phyloP scores from a whole-genome alignment of 1,140 invertebrate genomes.

The Heterodera carotae region DNA sequence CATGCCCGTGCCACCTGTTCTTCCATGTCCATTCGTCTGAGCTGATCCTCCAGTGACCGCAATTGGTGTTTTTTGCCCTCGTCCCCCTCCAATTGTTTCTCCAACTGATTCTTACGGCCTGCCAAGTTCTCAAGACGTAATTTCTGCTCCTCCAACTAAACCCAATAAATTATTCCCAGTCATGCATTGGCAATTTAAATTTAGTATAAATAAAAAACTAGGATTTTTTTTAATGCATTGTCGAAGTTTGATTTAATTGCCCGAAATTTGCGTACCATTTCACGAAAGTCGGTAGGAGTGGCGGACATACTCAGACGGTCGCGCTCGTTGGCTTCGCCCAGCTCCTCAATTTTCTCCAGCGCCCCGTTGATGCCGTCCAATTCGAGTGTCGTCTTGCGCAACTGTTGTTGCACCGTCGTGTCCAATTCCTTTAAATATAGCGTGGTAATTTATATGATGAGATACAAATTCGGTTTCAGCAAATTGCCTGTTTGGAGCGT shows the following conservation, averaged over 20 bases:
- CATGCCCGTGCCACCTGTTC: slow-evolving; percentile 41
- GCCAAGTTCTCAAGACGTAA: slow-evolving; percentile 16
- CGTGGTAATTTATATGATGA: no score
- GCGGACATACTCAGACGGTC: slow-evolving; percentile 8
- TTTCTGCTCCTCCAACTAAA: slow-evolving; percentile 28
- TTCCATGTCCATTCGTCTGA: slow-evolving; percentile 36
- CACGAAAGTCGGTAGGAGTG: slow-evolving; percentile 16
- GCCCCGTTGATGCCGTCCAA: slow-evolving; percentile 20
- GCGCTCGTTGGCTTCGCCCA: slow-evolving; percentile 13
- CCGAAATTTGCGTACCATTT: slow-evolving; percentile 7
- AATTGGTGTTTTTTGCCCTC: slow-evolving; percentile 33
- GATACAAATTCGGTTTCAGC: not conserved
- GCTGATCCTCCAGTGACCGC: slow-evolving; percentile 32
- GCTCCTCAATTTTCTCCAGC: slow-evolving; percentile 20
- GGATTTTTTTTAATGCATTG: no score
- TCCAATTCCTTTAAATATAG: slow-evolving; percentile 7
- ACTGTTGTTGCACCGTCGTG: not conserved
- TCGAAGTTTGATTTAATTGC: not conserved
- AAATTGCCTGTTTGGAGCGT: not conserved
- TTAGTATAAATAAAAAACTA: no score
- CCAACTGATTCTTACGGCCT: slow-evolving; percentile 26
- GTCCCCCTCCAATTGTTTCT: slow-evolving; percentile 20
- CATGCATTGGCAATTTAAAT: no score
- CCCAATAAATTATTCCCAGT: not conserved
- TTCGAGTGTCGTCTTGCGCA: not conserved